A percentile compares a stretch with the other conserved stretches of the same genome.
phyloP scores from a whole-genome alignment of 2,797 vertebrate species.

The Neoniphon sammara region DNA sequence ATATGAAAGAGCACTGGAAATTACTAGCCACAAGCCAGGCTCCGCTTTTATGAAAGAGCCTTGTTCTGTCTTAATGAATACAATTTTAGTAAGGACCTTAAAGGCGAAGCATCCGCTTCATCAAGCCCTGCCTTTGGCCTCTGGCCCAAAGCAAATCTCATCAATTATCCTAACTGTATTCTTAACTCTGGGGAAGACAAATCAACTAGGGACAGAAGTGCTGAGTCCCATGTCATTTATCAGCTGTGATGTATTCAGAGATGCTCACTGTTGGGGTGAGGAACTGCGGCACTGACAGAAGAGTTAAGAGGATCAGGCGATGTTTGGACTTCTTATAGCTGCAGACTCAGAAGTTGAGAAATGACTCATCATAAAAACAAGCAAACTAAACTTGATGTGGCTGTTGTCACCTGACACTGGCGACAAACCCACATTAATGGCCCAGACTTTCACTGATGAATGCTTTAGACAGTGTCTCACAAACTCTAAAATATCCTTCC shows the following conservation, averaged over 20 bases:
- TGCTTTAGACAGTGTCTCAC: conserved; percentile 7
- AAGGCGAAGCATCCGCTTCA: conserved; percentile 2
- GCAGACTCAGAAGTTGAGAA: conserved; percentile 25
- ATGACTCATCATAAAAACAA: conserved; percentile 28
- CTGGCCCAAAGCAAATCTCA: conserved; percentile 23
- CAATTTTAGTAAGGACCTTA: conserved; percentile 10
- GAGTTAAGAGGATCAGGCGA: background rate
- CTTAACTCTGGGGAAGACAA: conserved; percentile 8
- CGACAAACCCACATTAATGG: background rate
- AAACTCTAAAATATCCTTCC: background rate
- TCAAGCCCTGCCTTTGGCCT: conserved; percentile 5
- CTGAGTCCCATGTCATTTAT: conserved; percentile 32
- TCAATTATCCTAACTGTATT: conserved; percentile 9
- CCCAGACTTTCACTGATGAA: background rate
- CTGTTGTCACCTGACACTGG: background rate
- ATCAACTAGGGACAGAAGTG: conserved; percentile 10
- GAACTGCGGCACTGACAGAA: conserved; percentile 9
- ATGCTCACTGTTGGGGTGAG: background rate
- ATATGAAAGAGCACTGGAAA: conserved; percentile 4
- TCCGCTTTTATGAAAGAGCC: background rate
- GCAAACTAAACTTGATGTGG: conserved; percentile 38
- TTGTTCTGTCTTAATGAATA: conserved; percentile 1
- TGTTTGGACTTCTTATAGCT: conserved; percentile 18
- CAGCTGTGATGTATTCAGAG: conserved; percentile 17
- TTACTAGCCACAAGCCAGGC: background rate